Percentiles rank a stretch among this genome's conserved stretches.
These are phyloP conservation scores for Sturnira hondurensis DNA, from an alignment of 2,113 vertebrate species.

Conservation along the genomic window DNA sequence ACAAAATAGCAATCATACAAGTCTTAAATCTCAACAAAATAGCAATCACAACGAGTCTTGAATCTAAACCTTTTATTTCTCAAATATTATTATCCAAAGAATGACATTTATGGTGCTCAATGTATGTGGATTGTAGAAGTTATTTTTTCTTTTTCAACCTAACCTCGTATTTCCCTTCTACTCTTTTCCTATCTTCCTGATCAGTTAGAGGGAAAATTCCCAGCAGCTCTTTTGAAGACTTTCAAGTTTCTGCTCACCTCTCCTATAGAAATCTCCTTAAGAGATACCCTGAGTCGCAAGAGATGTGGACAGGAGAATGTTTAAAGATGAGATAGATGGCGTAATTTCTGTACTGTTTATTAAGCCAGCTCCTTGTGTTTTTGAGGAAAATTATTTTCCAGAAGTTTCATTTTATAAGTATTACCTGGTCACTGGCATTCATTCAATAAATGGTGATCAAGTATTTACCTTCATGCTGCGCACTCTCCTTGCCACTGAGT, in stretches of 20 bases:
- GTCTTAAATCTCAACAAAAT: background rate
- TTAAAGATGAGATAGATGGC: background rate
- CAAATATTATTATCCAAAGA: background rate
- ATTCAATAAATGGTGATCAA: background rate
- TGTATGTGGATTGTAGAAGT: background rate
- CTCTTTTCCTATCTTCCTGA: background rate
- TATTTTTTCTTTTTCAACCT: background rate
- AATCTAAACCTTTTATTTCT: background rate
- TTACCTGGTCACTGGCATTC: background rate
- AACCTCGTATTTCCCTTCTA: background rate
- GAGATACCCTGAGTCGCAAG: background rate
- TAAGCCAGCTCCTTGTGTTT: background rate
- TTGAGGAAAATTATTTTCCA: background rate
- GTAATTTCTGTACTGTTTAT: background rate
- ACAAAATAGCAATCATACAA: background rate
- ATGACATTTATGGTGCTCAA: background rate
- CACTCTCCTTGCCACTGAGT: background rate
- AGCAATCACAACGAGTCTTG: background rate
- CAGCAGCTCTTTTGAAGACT: background rate
- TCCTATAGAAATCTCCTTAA: background rate
- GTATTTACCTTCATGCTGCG: background rate
- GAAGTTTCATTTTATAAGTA: background rate
- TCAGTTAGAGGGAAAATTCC: background rate
- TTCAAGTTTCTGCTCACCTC: background rate
- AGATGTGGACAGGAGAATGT: background rate